Percentiles rank a stretch among this genome's conserved stretches.
Conservation (phyloP, 2,113 vertebrate genomes). For the Dolichotis patagonum region DNA sequence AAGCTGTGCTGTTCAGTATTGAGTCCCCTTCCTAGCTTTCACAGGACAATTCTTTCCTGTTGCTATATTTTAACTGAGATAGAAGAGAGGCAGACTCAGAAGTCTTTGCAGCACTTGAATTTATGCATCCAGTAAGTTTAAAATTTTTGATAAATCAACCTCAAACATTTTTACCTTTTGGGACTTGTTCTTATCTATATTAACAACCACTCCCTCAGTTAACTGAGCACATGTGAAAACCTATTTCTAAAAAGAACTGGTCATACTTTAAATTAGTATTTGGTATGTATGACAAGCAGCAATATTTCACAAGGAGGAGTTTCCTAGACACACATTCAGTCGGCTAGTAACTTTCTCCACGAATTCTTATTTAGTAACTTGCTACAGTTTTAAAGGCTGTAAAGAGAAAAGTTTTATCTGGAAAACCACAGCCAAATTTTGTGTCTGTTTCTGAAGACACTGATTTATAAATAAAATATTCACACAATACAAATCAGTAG, state of each 20-base stretch:
- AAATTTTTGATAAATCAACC: not conserved
- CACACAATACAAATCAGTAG: not conserved
- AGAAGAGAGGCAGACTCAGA: not conserved
- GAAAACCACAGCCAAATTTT: not conserved
- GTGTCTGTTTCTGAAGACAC: conserved; percentile 13
- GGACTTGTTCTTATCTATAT: not conserved
- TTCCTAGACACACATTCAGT: not conserved
- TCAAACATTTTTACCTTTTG: not conserved
- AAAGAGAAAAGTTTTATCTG: not conserved
- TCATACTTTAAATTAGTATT: not conserved
- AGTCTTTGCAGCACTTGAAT: not conserved
- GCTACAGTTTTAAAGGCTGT: not conserved
- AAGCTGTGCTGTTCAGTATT: not conserved
- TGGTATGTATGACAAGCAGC: not conserved
- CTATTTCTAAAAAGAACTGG: not conserved
- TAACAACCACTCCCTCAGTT: not conserved
- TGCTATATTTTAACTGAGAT: not conserved
- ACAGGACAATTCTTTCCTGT: not conserved
- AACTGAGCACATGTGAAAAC: not conserved
- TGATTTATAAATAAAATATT: not conserved
- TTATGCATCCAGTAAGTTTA: not conserved
- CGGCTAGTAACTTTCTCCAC: not conserved
- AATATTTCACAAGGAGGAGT: not conserved
- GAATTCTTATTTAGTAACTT: conserved; percentile 3
- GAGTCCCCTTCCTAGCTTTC: not conserved